A percentile compares a stretch with the other conserved stretches of the same genome.
phyloP scores from a whole-genome alignment of 2,888 invertebrate species.

The Phania funesta region DNA sequence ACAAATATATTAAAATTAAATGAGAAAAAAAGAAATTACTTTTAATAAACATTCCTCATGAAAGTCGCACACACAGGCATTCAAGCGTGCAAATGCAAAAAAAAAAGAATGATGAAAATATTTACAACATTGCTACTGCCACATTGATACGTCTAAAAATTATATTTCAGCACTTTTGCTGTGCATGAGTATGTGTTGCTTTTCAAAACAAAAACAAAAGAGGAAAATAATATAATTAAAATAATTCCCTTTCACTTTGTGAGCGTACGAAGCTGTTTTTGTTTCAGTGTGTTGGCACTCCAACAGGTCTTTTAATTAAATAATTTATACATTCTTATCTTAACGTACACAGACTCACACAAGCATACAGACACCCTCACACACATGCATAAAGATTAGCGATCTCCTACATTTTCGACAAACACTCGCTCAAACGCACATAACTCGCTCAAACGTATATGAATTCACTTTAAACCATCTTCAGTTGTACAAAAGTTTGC shows the following conservation, averaged over 20 bases:
- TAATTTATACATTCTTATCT: slow-evolving; percentile 33
- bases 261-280: background rate
- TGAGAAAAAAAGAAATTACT: too few relatives aligned
- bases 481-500: background rate
- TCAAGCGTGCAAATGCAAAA: too few relatives aligned
- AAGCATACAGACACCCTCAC: background rate
- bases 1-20: background rate
- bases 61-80: too few relatives aligned
- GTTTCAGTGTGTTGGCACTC: slow-evolving; percentile 43
- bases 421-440: too few relatives aligned
- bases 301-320: slow-evolving; percentile 63
- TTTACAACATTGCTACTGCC: slow-evolving; percentile 44
- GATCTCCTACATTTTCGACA: background rate
- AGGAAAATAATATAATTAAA: slow-evolving; percentile 56
- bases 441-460: background rate
- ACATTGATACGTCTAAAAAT: slow-evolving; percentile 34
- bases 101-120: too few relatives aligned
- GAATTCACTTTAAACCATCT: background rate
- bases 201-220: background rate
- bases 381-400: background rate
- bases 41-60: too few relatives aligned
- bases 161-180: slow-evolving; percentile 23
- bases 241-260: slow-evolving; percentile 37
- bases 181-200: background rate
- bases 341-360: background rate